Percentiles rank a stretch among this genome's conserved stretches.
Evolutionary conservation across 2,888 invertebrate species (phyloP).

Genomic region (Kuschelorhynchus macadamiae): DNA sequence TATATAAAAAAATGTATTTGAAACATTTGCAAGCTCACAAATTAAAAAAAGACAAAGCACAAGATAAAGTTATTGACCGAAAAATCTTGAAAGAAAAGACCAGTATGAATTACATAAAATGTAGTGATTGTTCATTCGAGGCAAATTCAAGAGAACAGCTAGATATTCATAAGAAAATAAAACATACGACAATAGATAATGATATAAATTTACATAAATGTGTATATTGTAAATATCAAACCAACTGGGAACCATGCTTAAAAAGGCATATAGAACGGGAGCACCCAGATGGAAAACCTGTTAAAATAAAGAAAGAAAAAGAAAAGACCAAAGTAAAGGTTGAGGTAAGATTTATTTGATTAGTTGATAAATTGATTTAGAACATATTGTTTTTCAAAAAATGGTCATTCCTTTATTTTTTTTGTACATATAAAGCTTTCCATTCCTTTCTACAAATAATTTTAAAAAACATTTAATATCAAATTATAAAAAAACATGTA

Average conservation of each 20-base stretch:
- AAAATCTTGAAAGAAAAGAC: constrained; percentile 11
- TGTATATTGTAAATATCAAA: constrained; percentile 41
- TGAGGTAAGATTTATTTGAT: constrained; percentile 19
- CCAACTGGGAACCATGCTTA: constrained; percentile 49
- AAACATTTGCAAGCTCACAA: constrained; percentile 36
- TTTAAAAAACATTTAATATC: no score
- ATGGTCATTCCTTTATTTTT: no score
- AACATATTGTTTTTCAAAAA: not conserved
- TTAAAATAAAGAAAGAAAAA: constrained; percentile 30
- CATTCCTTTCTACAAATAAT: not conserved
- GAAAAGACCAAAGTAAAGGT: constrained; percentile 20
- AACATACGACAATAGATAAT: constrained; percentile 22
- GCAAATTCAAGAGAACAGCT: constrained; percentile 27
- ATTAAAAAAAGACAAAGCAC: constrained; percentile 13
- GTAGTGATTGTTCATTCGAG: constrained; percentile 36
- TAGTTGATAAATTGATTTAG: not conserved
- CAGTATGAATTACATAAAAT: constrained; percentile 19
- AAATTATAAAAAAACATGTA: no score
- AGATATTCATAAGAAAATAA: constrained; percentile 43
- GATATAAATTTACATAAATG: constrained; percentile 36
- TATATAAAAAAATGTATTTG: constrained; percentile 41
- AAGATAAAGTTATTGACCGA: not conserved
- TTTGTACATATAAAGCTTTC: no score
- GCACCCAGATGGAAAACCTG: constrained; percentile 25
- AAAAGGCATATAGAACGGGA: constrained; percentile 41